These are phyloP conservation scores for Rousettus leschenaultii DNA, from an alignment of 2,113 vertebrate genomes.

Conservation along the genomic window DNA sequence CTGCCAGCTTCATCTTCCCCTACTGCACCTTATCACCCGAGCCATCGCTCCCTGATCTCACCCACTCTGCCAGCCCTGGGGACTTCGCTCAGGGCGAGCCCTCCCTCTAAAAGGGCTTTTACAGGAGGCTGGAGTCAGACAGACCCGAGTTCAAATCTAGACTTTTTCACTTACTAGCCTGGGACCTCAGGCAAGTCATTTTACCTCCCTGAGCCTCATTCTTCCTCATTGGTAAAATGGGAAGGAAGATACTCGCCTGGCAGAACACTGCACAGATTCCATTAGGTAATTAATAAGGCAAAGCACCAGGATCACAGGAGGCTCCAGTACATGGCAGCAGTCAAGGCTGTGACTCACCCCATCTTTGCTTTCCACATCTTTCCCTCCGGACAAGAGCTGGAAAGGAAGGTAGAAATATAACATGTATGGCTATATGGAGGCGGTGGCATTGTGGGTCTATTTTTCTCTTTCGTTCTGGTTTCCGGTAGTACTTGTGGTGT, in stretches of 20 bases:
- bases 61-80: not conserved
- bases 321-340: not conserved
- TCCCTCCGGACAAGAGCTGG: not conserved
- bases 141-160: not conserved
- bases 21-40: not conserved
- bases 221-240: slow-evolving; percentile 28
- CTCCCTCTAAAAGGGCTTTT: not conserved
- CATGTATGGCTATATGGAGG: not conserved
- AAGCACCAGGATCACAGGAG: not conserved
- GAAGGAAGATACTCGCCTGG: slow-evolving; percentile 36
- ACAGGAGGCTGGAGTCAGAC: not conserved
- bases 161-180: not conserved
- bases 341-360: not conserved
- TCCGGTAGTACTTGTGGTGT: not conserved
- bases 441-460: not conserved
- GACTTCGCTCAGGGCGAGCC: not conserved
- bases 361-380: not conserved
- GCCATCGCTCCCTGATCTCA: not conserved
- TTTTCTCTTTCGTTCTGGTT: not conserved
- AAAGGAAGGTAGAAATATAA: slow-evolving; percentile 5
- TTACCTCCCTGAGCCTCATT: slow-evolving; percentile 45
- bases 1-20: not conserved
- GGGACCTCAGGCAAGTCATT: slow-evolving; percentile 40
- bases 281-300: slow-evolving; percentile 5
- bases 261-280: slow-evolving; percentile 22